A percentile compares a stretch with the other conserved stretches of the same genome.
phyloP scores from a whole-genome alignment of 2,797 vertebrate species.

The Diplodus puntazzo region DNA sequence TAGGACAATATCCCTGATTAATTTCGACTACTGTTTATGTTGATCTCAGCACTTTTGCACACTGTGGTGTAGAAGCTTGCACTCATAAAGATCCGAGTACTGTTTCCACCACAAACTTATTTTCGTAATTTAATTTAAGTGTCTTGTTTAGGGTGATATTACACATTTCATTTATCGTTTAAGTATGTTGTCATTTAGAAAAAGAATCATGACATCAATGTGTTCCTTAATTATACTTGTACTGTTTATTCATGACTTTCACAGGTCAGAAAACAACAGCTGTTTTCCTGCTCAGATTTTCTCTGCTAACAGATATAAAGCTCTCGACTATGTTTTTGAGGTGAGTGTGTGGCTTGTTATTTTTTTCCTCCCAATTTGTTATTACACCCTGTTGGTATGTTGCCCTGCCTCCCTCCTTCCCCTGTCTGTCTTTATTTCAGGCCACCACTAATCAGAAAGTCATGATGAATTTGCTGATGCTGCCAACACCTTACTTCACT shows the following conservation, averaged over 20 bases:
- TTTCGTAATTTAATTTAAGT: not conserved
- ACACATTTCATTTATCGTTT: no score
- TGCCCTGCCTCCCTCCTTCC: not conserved
- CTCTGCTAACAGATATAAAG: conserved; percentile 73
- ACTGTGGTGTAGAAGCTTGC: no score
- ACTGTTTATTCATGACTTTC: not conserved
- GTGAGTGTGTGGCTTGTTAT: conserved; percentile 53
- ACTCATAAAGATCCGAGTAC: no score
- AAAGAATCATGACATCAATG: not conserved
- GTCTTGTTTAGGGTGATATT: accelerated
- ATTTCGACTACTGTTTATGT: no score
- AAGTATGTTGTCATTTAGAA: not conserved
- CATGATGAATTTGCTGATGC: conserved; percentile 68
- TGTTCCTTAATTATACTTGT: not conserved
- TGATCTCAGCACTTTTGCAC: no score
- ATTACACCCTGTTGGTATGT: not conserved
- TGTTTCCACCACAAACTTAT: not conserved
- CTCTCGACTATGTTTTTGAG: conserved; percentile 84
- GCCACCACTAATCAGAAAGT: conserved; percentile 68
- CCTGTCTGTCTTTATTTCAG: conserved; percentile 56
- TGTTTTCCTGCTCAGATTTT: conserved; percentile 56
- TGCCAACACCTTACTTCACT: conserved; percentile 78
- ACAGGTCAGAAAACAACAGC: conserved; percentile 57
- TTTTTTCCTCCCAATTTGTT: not conserved
- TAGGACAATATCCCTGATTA: no score